These are phyloP conservation scores for Propsilocerus akamusi DNA, from an alignment of 1,140 invertebrate genomes.

Conservation along the genomic window DNA sequence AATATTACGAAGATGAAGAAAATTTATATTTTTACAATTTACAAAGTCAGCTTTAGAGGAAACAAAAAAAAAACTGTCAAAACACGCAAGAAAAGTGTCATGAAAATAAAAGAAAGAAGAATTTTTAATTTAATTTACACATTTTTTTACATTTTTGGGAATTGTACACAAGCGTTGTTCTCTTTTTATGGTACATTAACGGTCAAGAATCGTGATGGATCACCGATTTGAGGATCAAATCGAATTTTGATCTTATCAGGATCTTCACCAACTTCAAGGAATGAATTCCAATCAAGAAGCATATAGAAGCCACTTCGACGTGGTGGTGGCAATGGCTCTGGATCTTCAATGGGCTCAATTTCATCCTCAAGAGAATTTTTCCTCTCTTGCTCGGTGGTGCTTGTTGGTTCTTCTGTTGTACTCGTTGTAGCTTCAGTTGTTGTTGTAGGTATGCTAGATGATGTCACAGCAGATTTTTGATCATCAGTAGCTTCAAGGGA, in stretches of 20 bases:
- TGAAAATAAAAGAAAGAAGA: no score
- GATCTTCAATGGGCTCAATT: slow-evolving; percentile 26
- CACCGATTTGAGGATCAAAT: slow-evolving; percentile 59
- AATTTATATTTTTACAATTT: no score
- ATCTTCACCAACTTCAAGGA: slow-evolving; percentile 62
- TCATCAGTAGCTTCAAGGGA: slow-evolving; percentile 13
- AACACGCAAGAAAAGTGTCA: no score
- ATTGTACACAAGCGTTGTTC: background rate
- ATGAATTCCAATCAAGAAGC: slow-evolving; percentile 67
- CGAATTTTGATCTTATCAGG: slow-evolving; percentile 54
- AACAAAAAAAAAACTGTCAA: no score
- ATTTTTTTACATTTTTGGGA: no score
- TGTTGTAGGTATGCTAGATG: slow-evolving; percentile 4
- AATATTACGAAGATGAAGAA: no score
- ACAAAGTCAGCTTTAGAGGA: no score
- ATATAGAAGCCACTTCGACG: slow-evolving; percentile 62
- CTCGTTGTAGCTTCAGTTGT: slow-evolving; percentile 9
- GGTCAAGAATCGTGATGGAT: slow-evolving; percentile 51
- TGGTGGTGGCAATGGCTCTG: slow-evolving; percentile 37
- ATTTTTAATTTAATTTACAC: no score
- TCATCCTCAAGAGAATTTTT: slow-evolving; percentile 54
- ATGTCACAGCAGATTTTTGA: slow-evolving; percentile 10
- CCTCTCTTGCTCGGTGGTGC: slow-evolving; percentile 17
- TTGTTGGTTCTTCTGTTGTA: slow-evolving; percentile 17
- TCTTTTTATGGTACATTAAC: slow-evolving; percentile 45